A percentile compares a stretch with the other conserved stretches of the same genome.
These are phyloP conservation scores for Neodontobutis hainanensis DNA, from an alignment of 2,113 vertebrate genomes.

Conservation along the genomic window DNA sequence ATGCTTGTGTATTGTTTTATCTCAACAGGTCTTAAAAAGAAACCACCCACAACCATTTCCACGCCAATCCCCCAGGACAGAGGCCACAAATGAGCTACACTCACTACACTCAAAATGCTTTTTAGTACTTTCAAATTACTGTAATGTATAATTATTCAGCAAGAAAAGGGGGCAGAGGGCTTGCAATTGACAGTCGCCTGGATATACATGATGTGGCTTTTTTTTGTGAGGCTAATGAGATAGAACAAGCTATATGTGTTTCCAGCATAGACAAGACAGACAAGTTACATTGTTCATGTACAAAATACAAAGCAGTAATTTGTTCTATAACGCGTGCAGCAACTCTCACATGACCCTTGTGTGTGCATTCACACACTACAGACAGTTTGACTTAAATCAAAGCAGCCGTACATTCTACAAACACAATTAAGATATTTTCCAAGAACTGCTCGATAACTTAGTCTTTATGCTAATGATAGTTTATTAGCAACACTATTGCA, in stretches of 20 bases:
- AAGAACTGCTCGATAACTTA: background rate
- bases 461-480: too few species aligned
- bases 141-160: constrained; percentile 48
- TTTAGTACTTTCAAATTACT: constrained; percentile 25
- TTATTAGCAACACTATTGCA: too few species aligned
- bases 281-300: background rate
- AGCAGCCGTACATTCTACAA: background rate
- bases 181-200: constrained; percentile 12
- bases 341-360: background rate
- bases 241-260: background rate
- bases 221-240: constrained; percentile 15
- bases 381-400: too few species aligned
- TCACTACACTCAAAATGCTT: constrained; percentile 7
- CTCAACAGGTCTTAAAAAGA: constrained; percentile 44
- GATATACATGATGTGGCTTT: constrained; percentile 11
- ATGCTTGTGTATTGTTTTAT: constrained; percentile 43
- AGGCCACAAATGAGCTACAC: constrained; percentile 22
- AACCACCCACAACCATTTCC: constrained; percentile 24
- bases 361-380: background rate
- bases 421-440: constrained; percentile 6
- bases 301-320: constrained; percentile 7
- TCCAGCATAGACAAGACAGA: background rate
- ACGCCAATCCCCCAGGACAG: constrained; percentile 11
- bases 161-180: constrained; percentile 1
- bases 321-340: background rate